Evolutionary conservation across 2,797 vertebrate genomes (phyloP).

Genomic region (Chaetophractus vellerosus): DNA sequence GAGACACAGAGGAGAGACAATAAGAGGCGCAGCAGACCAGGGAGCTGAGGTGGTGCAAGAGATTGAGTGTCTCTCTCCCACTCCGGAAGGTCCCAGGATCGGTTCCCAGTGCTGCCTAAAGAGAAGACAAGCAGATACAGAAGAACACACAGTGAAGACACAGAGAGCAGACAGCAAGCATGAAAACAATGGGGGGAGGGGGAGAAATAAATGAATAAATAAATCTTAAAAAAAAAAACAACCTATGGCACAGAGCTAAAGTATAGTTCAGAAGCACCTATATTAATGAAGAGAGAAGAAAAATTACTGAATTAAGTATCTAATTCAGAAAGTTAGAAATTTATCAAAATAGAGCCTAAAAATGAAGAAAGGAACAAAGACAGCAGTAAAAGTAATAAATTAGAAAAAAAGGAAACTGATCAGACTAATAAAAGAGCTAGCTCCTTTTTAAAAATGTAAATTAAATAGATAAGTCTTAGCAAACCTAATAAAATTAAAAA

Average conservation of each 20-base stretch:
- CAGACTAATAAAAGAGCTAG: background rate
- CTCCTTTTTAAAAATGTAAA: background rate
- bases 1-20: too few relatives aligned
- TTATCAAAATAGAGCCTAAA: background rate
- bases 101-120: too few relatives aligned
- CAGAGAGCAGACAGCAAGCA: too few relatives aligned
- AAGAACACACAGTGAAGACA: too few relatives aligned
- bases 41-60: too few relatives aligned
- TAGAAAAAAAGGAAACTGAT: background rate
- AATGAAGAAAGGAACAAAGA: background rate
- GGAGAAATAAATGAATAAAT: too few relatives aligned
- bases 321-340: conserved; percentile 15
- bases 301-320: background rate
- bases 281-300: background rate
- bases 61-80: too few relatives aligned
- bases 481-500: conserved; percentile 37
- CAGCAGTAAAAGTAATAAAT: background rate
- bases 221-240: background rate
- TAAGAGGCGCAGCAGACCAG: too few relatives aligned
- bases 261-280: background rate
- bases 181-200: too few relatives aligned
- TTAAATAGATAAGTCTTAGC: background rate
- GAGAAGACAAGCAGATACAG: too few relatives aligned
- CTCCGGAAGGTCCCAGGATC: too few relatives aligned
- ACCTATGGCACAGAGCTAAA: background rate